Evolutionary conservation across 2,797 vertebrate genomes (phyloP).

Genomic region (Erpetoichthys calabaricus): DNA sequence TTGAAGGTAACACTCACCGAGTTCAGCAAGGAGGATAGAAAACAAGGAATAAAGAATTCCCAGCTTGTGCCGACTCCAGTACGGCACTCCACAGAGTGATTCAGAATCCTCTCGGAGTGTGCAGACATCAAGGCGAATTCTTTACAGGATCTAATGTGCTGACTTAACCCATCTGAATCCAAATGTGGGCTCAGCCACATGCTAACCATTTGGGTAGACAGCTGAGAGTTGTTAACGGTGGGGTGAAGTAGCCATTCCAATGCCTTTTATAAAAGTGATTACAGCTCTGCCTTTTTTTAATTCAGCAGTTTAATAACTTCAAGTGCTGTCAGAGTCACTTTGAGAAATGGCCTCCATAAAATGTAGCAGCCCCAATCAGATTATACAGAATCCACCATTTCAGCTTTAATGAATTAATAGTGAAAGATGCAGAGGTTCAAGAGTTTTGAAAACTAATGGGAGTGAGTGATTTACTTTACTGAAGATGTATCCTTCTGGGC

Average conservation of each 20-base stretch:
- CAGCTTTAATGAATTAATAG: slow-evolving; percentile 92
- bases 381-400: slow-evolving; percentile 69
- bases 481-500: slow-evolving; percentile 41
- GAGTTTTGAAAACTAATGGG: slow-evolving; percentile 82
- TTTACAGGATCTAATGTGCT: slow-evolving; percentile 36
- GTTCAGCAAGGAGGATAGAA: too few relatives aligned
- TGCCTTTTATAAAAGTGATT: slow-evolving; percentile 55
- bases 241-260: slow-evolving; percentile 44
- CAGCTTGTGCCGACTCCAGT: too few relatives aligned
- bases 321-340: slow-evolving; percentile 90
- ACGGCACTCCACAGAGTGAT: slow-evolving; percentile 2
- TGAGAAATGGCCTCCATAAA: slow-evolving; percentile 97
- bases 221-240: slow-evolving; percentile 42
- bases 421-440: slow-evolving; percentile 83
- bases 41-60: too few relatives aligned
- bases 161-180: slow-evolving; percentile 51
- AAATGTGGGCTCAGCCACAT: slow-evolving; percentile 52
- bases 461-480: slow-evolving; percentile 51
- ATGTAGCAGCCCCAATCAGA: slow-evolving; percentile 96
- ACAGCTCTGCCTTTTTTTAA: slow-evolving; percentile 59
- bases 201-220: slow-evolving; percentile 52
- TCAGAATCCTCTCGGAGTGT: slow-evolving; percentile 28
- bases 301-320: slow-evolving; percentile 95
- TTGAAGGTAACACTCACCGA: too few relatives aligned
- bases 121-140: slow-evolving; percentile 29